Base-by-base conservation (phyloP, 2,797 vertebrate genomes). In the Poeciliopsis paucimaculata region DNA sequence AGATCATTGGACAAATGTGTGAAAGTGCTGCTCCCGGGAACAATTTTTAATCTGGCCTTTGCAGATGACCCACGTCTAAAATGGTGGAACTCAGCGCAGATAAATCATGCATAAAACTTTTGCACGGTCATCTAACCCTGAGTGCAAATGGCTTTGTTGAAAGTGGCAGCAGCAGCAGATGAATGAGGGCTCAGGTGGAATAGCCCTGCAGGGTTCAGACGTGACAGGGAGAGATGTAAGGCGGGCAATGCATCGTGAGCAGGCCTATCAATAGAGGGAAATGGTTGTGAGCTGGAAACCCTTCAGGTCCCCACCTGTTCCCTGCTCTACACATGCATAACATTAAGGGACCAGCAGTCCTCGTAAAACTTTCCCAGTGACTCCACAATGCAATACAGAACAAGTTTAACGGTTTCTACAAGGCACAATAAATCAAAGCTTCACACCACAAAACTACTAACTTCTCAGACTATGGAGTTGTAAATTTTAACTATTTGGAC, bases 41-140 rank as follows among this genome's bases (percentile, higher is more conserved):
- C 41, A 47, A 36, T 20, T 45, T 76, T 68, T 77, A 76, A 84
- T 81, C 53, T 68, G 36, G 28, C 13, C 28, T 75, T 73, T 81
- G 23, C 43, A 51, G 55, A 83, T 87, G 86, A 85, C 55, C 79
- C 12, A 18, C 23, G 73, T 66, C 77, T 77, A 80, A 82, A 77
- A 51, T 23, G 75, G 82, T 82, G 68, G 81, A 79, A 77, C 73
- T 75, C 73, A 2, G 47, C 23, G 60, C 5, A 39, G 75, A 87
- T 87, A 76, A 89, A 87, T 88, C 89, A 90, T 90, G 77, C 74
- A 89, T 88, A 43, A 88, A 88, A 87, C 89, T 85, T 81, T 79
- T 71, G 82, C 73, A 60, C 57, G 76, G 82, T 76, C 73, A n/a
- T 57, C 31, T 84, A 79, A 85, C 79, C 82, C 77, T 62, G 78